Evolutionary conservation across 2,113 vertebrate species (phyloP).

Genomic region (Candoia aspera): DNA sequence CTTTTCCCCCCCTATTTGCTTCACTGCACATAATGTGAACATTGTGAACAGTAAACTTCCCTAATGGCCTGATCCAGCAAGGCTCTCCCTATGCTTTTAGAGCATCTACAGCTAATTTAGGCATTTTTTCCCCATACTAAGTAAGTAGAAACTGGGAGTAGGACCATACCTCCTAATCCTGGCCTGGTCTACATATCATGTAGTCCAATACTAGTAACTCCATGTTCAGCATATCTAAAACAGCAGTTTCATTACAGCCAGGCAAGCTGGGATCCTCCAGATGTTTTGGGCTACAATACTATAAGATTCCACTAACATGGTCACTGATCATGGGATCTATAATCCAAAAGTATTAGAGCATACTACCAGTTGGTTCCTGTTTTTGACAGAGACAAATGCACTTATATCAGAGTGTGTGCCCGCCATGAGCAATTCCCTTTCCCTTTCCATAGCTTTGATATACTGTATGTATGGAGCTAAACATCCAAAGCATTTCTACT

Average conservation of each 20-base stretch:
- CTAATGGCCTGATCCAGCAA: neutral
- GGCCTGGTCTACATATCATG: neutral
- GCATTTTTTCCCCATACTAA: neutral
- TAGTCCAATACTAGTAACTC: neutral
- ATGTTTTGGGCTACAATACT: neutral
- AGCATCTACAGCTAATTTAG: neutral
- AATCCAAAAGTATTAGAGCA: neutral
- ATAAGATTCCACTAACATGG: neutral
- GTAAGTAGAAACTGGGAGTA: neutral
- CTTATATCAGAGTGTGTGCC: neutral
- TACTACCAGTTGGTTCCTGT: neutral
- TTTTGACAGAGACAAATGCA: neutral
- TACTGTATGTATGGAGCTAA: neutral
- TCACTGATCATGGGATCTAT: neutral
- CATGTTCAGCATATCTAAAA: neutral
- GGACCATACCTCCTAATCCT: neutral
- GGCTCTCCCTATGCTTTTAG: neutral
- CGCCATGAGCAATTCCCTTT: neutral
- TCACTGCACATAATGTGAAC: neutral
- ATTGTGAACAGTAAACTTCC: neutral
- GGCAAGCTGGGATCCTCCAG: neutral
- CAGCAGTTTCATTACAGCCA: neutral
- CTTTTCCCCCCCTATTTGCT: neutral
- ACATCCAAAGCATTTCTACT: slow-evolving; percentile 51
- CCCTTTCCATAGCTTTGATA: neutral